phyloP scores from a whole-genome alignment of 2,888 invertebrate species.

The Gonocerus acuteangulatus region DNA sequence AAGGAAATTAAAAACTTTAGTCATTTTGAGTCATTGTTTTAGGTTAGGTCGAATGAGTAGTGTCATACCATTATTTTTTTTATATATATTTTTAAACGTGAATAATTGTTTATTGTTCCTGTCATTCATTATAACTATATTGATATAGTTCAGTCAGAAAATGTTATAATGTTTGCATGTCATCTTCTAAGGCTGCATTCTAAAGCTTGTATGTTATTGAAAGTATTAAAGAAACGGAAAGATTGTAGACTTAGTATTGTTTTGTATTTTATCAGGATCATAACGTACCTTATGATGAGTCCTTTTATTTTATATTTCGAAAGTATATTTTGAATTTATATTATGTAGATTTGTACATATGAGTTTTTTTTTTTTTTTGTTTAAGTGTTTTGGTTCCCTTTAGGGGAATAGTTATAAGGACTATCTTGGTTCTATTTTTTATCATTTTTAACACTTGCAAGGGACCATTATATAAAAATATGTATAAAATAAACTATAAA shows the following conservation, averaged over 20 bases:
- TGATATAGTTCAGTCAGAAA: conserved; percentile 16
- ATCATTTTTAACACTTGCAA: conserved; percentile 8
- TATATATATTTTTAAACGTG: conserved; percentile 17
- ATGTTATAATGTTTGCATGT: conserved; percentile 6
- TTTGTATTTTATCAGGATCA: conserved; percentile 14
- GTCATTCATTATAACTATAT: conserved; percentile 11
- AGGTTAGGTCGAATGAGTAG: conserved; percentile 21
- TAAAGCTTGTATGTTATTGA: conserved; percentile 16
- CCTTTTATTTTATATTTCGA: conserved; percentile 20
- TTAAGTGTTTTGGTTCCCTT: background rate
- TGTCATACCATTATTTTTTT: conserved; percentile 20
- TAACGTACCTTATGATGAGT: conserved; percentile 19
- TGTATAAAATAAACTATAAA: background rate
- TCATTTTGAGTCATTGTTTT: conserved; percentile 45
- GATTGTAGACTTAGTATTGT: conserved; percentile 15
- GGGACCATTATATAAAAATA: background rate
- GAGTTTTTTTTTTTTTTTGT: conserved; percentile 11
- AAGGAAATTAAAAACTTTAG: conserved; percentile 39
- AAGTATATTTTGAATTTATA: conserved; percentile 15
- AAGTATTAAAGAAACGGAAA: conserved; percentile 22
- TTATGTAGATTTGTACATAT: conserved; percentile 13
- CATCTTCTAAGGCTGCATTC: conserved; percentile 21
- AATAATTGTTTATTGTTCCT: conserved; percentile 17
- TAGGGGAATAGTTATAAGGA: conserved; percentile 9
- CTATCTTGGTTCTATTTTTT: background rate